Evolutionary conservation across 2,888 invertebrate genomes (phyloP).

Genomic region (Leptopilina drosophilae): DNA sequence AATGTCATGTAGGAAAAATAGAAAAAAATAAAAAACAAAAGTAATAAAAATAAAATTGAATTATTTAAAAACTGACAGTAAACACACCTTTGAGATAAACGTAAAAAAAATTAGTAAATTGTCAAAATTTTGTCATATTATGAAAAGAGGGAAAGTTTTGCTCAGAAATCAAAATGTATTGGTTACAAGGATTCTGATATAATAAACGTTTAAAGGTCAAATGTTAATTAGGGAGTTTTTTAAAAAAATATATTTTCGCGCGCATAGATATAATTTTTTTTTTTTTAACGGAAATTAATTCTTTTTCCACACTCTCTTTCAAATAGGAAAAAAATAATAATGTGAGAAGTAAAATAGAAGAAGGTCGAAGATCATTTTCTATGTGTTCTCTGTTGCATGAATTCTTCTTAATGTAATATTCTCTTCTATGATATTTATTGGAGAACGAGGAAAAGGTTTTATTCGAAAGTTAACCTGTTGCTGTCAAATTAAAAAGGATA

Average conservation of each 20-base stretch:
- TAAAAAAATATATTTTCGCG: neutral
- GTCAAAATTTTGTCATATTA: conserved; percentile 5
- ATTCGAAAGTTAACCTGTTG: neutral
- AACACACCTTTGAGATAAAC: too few relatives aligned
- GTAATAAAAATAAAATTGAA: too few relatives aligned
- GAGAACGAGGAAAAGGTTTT: neutral
- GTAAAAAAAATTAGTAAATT: neutral
- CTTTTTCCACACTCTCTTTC: too few relatives aligned
- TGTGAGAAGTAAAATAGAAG: neutral
- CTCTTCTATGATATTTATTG: neutral
- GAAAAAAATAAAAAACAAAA: too few relatives aligned
- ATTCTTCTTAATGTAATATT: neutral
- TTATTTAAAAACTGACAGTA: neutral
- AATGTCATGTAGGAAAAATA: too few relatives aligned
- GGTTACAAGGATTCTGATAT: conserved; percentile 66
- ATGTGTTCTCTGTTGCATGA: neutral
- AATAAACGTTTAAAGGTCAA: conserved; percentile 49
- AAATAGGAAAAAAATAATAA: neutral
- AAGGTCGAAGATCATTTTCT: conserved; percentile 20
- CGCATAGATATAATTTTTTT: neutral
- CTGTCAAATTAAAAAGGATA: neutral
- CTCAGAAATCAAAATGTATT: conserved; percentile 25
- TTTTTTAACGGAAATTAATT: neutral
- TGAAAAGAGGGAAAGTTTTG: conserved; percentile 56
- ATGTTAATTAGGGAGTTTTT: conserved; percentile 49